Base-by-base conservation (phyloP, 2,888 invertebrate genomes). In the Geophilus truncorum region DNA sequence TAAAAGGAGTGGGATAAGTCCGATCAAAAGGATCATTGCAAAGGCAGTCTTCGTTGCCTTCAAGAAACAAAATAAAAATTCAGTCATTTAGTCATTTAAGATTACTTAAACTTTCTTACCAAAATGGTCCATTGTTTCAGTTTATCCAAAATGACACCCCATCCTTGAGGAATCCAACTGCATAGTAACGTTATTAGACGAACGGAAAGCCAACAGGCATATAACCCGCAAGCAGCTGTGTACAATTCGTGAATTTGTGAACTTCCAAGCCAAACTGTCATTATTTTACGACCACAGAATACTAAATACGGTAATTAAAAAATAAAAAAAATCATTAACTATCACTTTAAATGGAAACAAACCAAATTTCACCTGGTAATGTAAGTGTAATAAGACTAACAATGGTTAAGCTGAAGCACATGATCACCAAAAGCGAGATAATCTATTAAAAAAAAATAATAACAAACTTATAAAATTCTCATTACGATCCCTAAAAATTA, bases 221-320 rank as follows among this genome's bases (percentile, higher is more conserved):
- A 99, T 83, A 96, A 92, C 5, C 98, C 94, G 86, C 94, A 94
- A 0, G 97, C 96, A 0, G 96, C 95, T 0, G 98, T 98, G 87
- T 99, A 98, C 4, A 98, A 88, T 88, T 98, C 98, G 87, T 98
- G 98, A 0, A 97, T 94, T 82, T 87, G 87, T 1, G 86, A 88
- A 51, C 92, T 91, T 0, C 92, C 91, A 84, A 94, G 90, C 94
- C 95, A 95, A 5, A 96, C 85, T 0, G 93, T 91, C 95, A 97
- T 95, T 23, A 96, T 91, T 84, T 92, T 91, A 15, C 97, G 91
- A 0, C 97, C 97, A 82, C 97, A 90, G 88, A 93, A 94, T 15
- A 97, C 96, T 88, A 84, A 79, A 85, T 84, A 45, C n/a, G n/a
- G 80, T 36, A 76, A 78, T 80, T 21, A 80, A 21, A 83, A 83